Base-by-base conservation (phyloP, 2,797 vertebrate genomes). In the Gallinago nigripennis region DNA sequence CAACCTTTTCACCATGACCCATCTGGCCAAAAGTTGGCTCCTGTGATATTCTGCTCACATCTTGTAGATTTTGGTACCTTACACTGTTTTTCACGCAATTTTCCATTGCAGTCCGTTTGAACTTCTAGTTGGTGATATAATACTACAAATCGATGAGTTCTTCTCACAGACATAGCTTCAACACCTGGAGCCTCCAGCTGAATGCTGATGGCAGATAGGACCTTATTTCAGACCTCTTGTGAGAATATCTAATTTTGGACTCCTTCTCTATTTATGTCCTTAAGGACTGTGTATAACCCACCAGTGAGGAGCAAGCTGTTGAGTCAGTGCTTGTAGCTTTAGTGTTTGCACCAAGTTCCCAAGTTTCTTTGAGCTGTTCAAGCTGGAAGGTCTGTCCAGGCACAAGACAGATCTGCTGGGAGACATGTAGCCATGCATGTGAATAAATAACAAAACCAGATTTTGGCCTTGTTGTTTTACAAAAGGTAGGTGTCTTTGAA, bases 1-100 rank as follows among this genome's bases (percentile, higher is more conserved):
- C 24, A 51, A 37, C 9, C 3, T 25, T 54, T 90, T 25, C 9
- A 21, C 14, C 11, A 11, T 33, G 37, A 61, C 11, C 5, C 39
- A 51, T 4, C 0, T 1, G 1, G 9, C 6, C 24, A 68, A 50
- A 77, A 41, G 2, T 0, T 69, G 31, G 3, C 2, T 76, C 23
- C 35, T 51, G 8, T 64, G 31, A 11, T 17, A 58, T 16, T 86
- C 21, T 37, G 1, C 35, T 51, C 25, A 50, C 11, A 16, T 16
- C n/a, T 72, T 21, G 28, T 66, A 58, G 33, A 72, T 10, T 3
- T 63, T 37, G 13, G 2, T 30, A 58, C 2, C 12, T 46, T 54
- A 31, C 19, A 27, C 8, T 2, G 3, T 13, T 71, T 86, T 68
- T 51, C 20, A 35, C 18, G 2, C 4, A 41, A 31, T 48, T 51